A percentile compares a stretch with the other conserved stretches of the same genome.
Evolutionary conservation across 2,113 vertebrate species (phyloP).

Genomic region (Hiodon alosoides): DNA sequence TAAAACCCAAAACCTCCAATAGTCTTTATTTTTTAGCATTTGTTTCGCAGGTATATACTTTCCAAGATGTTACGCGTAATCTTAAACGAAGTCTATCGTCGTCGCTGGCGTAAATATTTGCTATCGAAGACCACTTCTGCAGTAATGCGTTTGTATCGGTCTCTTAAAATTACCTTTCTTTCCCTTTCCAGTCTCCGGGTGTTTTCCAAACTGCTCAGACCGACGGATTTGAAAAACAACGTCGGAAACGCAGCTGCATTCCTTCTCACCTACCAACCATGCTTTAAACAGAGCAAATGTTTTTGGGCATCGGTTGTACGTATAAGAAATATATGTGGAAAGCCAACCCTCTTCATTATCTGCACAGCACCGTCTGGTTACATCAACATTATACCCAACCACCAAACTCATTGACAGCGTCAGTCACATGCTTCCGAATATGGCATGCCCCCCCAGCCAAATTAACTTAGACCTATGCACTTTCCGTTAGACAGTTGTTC

Average conservation of each 20-base stretch:
- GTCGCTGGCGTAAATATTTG: too few relatives aligned
- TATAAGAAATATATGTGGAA: neutral
- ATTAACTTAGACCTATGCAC: conserved; percentile 32
- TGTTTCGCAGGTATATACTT: too few relatives aligned
- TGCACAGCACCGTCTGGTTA: neutral
- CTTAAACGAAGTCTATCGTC: too few relatives aligned
- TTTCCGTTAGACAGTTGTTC: conserved; percentile 28
- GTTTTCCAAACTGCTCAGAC: neutral
- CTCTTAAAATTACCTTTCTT: conserved; percentile 41
- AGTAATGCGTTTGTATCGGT: neutral
- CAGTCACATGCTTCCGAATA: conserved; percentile 8
- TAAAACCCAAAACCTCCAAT: too few relatives aligned
- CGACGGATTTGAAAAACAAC: conserved; percentile 24
- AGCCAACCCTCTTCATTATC: neutral
- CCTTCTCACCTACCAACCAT: conserved; percentile 45
- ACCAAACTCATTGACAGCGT: neutral
- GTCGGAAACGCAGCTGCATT: conserved; percentile 35
- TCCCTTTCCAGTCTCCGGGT: conserved; percentile 21
- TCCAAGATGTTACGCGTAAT: too few relatives aligned
- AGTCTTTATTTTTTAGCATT: too few relatives aligned
- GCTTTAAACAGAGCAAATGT: conserved; percentile 30
- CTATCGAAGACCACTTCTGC: too few relatives aligned
- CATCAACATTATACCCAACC: conserved; percentile 4
- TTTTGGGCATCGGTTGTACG: neutral
- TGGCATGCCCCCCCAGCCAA: conserved; percentile 5